These are phyloP conservation scores for Copsychus sechellarum DNA, from an alignment of 2,113 vertebrate species.

Conservation along the genomic window DNA sequence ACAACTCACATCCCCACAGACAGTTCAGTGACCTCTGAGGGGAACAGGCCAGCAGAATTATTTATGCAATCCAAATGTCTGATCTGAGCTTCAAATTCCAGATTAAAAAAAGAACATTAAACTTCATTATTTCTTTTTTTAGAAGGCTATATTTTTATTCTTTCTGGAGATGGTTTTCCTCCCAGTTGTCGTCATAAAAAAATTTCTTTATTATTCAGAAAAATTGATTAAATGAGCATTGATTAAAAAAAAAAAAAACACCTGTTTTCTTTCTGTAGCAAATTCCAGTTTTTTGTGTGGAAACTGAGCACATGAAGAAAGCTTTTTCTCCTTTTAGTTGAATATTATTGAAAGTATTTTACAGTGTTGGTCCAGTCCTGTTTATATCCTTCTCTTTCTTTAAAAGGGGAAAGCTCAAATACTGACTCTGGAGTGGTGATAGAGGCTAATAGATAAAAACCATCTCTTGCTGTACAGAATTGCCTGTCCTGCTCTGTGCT, in stretches of 20 bases:
- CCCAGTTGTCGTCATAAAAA: neutral
- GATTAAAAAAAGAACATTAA: neutral
- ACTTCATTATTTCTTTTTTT: neutral
- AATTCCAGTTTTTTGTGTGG: neutral
- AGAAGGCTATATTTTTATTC: neutral
- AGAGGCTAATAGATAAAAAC: neutral
- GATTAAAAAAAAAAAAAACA: too few relatives aligned
- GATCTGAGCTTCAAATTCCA: neutral
- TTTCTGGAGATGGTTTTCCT: neutral
- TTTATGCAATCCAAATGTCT: neutral
- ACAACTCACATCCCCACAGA: neutral
- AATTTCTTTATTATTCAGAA: neutral
- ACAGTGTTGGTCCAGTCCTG: neutral
- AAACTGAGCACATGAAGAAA: neutral
- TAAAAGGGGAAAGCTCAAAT: neutral
- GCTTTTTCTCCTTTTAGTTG: neutral
- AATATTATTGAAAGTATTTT: neutral
- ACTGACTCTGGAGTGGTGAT: accelerated
- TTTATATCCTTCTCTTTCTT: neutral
- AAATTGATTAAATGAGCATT: neutral
- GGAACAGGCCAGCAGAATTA: neutral
- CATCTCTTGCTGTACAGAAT: neutral
- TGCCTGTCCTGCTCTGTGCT: neutral
- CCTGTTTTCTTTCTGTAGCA: neutral
- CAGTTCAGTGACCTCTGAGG: neutral